Evolutionary conservation across 2,888 invertebrate genomes (phyloP), one percentile per base, ranked within the genome.

Genomic region (Trileptium ribeirensis): DNA sequence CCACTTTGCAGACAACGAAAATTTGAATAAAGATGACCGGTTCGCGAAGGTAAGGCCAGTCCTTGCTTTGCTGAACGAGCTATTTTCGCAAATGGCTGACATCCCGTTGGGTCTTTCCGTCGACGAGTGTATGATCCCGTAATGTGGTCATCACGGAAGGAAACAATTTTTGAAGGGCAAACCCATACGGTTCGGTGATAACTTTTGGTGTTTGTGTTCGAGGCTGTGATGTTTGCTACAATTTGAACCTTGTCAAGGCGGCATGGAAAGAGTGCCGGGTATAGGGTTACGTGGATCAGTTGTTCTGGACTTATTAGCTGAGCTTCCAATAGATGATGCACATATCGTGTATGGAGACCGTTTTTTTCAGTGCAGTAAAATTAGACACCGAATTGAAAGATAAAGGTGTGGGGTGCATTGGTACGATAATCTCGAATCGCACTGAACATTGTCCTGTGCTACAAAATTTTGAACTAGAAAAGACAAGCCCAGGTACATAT

Each of bases 81-180:
- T 83, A 70, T 86, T 80, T 79, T 37, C 85, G 37, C 67, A 80
- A 51, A 74, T 82, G 82, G 84, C 82, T 82, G 78, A 84, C 67
- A 83, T 83, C 15, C 79, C 82, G 67, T 83, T 85, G 79, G 40
- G 84, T 38, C 75, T 85, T 15, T 81, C 82, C n/a, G 83, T 84
- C 81, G 87, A 88, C 84, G 86, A 88, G 82, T 83, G 83, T 40
- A 87, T 88, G 86, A 83, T 87, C 0, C 83, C 85, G 51, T 87
- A 88, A 86, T 88, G 86, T 85, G 87, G 87, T 74, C 82, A 85
- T 82, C 86, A 87, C 83, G 83, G 84, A 77, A 86, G 84, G 75
- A 87, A 87, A 67, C 86, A 87, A 81, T 87, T 86, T 83, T 84
- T 87, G 15, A 80, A 85, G 33, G 86, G 86, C 19, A 88, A 88